Percentiles rank a stretch among this genome's conserved stretches.
These are phyloP conservation scores for Antennarius striatus DNA, from an alignment of 2,113 vertebrate species.

Conservation along the genomic window DNA sequence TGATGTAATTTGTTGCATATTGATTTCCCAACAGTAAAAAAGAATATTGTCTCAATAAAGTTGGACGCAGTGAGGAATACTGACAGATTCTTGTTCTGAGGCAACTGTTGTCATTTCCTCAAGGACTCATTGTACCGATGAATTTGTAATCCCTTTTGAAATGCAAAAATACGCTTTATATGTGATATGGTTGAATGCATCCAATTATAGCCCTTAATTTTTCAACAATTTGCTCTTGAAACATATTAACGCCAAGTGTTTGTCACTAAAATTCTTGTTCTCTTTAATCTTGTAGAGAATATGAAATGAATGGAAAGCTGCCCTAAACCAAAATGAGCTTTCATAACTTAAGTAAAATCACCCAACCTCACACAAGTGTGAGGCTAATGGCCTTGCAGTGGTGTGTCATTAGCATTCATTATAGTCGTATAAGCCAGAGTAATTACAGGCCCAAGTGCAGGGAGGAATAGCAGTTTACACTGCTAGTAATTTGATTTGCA, in stretches of 20 bases:
- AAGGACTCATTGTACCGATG: conserved; percentile 57
- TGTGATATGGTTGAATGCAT: conserved; percentile 68
- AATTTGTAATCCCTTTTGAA: conserved; percentile 72
- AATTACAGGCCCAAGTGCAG: conserved; percentile 83
- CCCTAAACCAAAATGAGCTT: conserved; percentile 44
- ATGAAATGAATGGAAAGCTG: conserved; percentile 29
- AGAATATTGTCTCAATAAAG: conserved; percentile 36
- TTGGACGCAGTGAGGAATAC: conserved; percentile 44
- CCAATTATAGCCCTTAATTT: conserved; percentile 67
- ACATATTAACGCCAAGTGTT: conserved; percentile 53
- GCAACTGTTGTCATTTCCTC: conserved; percentile 62
- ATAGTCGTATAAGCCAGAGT: conserved; percentile 81
- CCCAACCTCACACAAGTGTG: conserved; percentile 66
- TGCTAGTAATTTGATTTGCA: conserved; percentile 86
- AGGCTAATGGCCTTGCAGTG: conserved; percentile 71
- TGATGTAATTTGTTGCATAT: conserved; percentile 36
- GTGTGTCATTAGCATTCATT: conserved; percentile 85
- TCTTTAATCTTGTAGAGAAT: conserved; percentile 42
- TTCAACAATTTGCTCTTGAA: conserved; percentile 58
- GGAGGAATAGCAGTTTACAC: conserved; percentile 83
- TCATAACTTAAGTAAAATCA: conserved; percentile 72
- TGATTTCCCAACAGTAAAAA: conserved; percentile 41
- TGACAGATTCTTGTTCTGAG: conserved; percentile 49
- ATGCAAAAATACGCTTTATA: conserved; percentile 72
- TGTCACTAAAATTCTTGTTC: conserved; percentile 31